Percentiles rank a stretch among this genome's conserved stretches.
phyloP scores from a whole-genome alignment of 1,140 invertebrate genomes.

The Xylocopa sonorina region DNA sequence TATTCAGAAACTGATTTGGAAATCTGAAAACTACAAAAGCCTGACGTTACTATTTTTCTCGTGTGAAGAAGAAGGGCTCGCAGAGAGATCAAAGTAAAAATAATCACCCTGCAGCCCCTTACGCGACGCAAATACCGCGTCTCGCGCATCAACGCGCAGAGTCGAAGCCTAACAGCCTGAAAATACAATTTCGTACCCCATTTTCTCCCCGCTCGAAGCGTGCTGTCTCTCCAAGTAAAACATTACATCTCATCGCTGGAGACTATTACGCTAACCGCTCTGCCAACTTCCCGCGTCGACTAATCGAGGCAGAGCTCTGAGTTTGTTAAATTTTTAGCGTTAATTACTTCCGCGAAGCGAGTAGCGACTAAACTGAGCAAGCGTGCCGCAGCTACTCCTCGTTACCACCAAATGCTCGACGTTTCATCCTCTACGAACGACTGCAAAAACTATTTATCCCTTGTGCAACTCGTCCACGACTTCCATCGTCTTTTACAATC shows the following conservation, averaged over 20 bases:
- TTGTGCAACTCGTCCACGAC: not conserved
- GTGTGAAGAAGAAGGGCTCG: too few species aligned
- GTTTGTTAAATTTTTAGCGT: not conserved
- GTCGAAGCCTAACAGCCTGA: too few species aligned
- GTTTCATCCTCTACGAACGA: not conserved
- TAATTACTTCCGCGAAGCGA: not conserved
- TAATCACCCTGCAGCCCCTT: too few species aligned
- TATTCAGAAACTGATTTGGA: too few species aligned
- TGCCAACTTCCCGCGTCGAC: too few species aligned
- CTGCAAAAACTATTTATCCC: not conserved
- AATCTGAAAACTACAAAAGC: too few species aligned
- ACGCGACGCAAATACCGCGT: too few species aligned
- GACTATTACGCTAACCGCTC: not conserved
- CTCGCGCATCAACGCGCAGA: too few species aligned
- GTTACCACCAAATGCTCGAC: not conserved
- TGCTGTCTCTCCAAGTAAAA: not conserved
- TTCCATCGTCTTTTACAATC: not conserved
- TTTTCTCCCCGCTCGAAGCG: not conserved
- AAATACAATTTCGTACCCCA: not conserved
- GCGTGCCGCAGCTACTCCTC: not conserved
- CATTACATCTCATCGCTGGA: not conserved
- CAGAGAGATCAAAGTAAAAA: too few species aligned
- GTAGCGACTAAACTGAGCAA: not conserved
- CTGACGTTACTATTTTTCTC: too few species aligned
- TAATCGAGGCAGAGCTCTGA: not conserved